Evolutionary conservation across 2,888 invertebrate species (phyloP).

Genomic region (Orchestes rusci): DNA sequence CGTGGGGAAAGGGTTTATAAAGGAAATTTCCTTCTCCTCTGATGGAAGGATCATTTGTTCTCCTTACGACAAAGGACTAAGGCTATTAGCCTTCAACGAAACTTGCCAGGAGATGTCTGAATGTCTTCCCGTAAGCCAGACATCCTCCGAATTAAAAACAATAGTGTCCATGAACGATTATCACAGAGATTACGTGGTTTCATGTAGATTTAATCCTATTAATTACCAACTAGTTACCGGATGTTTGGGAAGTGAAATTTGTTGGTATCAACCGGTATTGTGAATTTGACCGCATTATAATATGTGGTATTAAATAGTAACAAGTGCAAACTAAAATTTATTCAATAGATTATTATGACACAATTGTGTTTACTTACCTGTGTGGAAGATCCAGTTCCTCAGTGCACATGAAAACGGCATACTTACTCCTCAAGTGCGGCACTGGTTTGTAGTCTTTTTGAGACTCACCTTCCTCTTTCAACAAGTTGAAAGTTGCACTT

Average conservation of each 20-base stretch:
- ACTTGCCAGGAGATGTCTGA: constrained; percentile 72
- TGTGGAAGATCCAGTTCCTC: constrained; percentile 47
- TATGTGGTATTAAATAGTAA: too few relatives aligned
- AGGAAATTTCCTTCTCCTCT: constrained; percentile 84
- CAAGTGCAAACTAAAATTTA: too few relatives aligned
- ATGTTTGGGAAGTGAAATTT: constrained; percentile 79
- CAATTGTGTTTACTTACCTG: constrained; percentile 31
- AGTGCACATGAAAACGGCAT: constrained; percentile 70
- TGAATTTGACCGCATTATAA: too few relatives aligned
- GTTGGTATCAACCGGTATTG: constrained; percentile 76
- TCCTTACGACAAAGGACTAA: constrained; percentile 78
- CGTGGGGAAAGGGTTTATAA: constrained; percentile 85
- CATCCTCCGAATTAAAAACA: constrained; percentile 51
- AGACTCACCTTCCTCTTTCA: constrained; percentile 45
- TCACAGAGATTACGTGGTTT: constrained; percentile 78
- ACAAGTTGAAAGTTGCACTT: constrained; percentile 65
- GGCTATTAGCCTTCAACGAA: constrained; percentile 74
- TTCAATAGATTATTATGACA: not conserved
- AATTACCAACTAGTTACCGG: constrained; percentile 85
- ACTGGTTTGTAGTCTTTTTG: constrained; percentile 48
- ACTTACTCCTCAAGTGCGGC: constrained; percentile 67
- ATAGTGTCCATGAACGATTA: constrained; percentile 63
- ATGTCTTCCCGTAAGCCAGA: constrained; percentile 48
- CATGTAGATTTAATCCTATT: constrained; percentile 83
- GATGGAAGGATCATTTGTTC: constrained; percentile 88